A percentile compares a stretch with the other conserved stretches of the same genome.
Evolutionary conservation across 2,888 invertebrate species (phyloP).

Genomic region (Meteorus cinctellus): DNA sequence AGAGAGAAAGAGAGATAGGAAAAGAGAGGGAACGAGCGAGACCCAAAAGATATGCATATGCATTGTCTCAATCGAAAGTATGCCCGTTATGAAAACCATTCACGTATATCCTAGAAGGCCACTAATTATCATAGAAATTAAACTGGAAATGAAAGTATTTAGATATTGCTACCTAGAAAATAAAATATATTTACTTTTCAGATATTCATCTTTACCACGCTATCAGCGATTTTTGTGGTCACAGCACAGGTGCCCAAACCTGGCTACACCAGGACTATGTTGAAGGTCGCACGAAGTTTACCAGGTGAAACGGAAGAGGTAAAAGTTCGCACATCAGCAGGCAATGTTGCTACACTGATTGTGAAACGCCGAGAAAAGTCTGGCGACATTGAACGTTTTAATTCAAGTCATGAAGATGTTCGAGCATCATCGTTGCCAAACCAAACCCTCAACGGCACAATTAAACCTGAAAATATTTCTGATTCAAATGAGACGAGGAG

Average conservation of each 20-base stretch:
- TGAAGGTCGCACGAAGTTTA: slow-evolving; percentile 85
- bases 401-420: neutral
- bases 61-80: slow-evolving; percentile 50
- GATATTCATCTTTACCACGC: slow-evolving; percentile 42
- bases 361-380: slow-evolving; percentile 80
- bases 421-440: slow-evolving; percentile 2
- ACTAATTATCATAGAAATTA: slow-evolving; percentile 46
- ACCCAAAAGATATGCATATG: slow-evolving; percentile 33
- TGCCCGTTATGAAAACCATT: slow-evolving; percentile 47
- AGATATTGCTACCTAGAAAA: slow-evolving; percentile 14
- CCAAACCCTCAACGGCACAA: slow-evolving; percentile 28
- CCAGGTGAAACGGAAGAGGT: slow-evolving; percentile 86
- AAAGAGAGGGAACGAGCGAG: neutral
- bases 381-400: slow-evolving; percentile 31
- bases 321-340: slow-evolving; percentile 84
- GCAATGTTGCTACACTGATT: slow-evolving; percentile 84
- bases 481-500: slow-evolving; percentile 33
- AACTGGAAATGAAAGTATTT: slow-evolving; percentile 30
- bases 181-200: slow-evolving; percentile 38
- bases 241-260: slow-evolving; percentile 72
- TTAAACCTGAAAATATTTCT: slow-evolving; percentile 37
- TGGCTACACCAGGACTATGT: slow-evolving; percentile 81
- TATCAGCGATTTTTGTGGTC: slow-evolving; percentile 42
- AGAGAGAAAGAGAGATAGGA: neutral
- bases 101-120: slow-evolving; percentile 40